These are phyloP conservation scores for Lysandra coridon DNA, from an alignment of 2,888 invertebrate genomes.

Conservation along the genomic window DNA sequence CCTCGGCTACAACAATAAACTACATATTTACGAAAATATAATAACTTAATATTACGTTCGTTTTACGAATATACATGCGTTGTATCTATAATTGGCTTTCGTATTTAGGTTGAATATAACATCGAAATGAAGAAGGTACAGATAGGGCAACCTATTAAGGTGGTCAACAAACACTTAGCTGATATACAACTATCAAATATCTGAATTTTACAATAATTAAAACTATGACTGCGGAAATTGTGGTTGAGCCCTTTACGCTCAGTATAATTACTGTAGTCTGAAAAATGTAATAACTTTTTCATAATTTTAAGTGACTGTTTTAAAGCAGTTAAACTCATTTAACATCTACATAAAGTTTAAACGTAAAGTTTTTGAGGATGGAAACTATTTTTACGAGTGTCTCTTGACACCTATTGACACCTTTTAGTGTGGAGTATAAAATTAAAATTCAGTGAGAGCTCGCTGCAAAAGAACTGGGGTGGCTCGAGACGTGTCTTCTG, in stretches of 20 bases:
- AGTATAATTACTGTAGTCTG: not conserved
- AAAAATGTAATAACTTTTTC: not conserved
- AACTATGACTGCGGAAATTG: not conserved
- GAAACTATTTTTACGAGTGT: slow-evolving; percentile 24
- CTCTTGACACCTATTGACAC: slow-evolving; percentile 32
- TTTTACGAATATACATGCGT: not conserved
- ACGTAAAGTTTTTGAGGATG: slow-evolving; percentile 24
- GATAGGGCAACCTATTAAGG: too few species aligned
- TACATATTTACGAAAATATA: not conserved
- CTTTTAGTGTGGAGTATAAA: slow-evolving; percentile 26
- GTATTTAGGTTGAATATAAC: too few species aligned
- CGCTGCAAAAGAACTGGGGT: slow-evolving; percentile 24
- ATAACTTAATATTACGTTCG: not conserved
- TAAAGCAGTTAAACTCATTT: slow-evolving; percentile 9
- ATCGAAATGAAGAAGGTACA: too few species aligned
- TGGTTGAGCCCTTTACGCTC: not conserved
- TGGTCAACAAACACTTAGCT: too few species aligned
- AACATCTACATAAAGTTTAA: slow-evolving; percentile 21
- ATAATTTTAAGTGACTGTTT: not conserved
- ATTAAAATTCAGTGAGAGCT: slow-evolving; percentile 17
- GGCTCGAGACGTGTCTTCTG: slow-evolving; percentile 24
- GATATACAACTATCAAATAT: too few species aligned
- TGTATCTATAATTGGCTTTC: not conserved
- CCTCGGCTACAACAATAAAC: not conserved
- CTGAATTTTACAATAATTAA: not conserved